phyloP scores from a whole-genome alignment of 1,140 invertebrate species.

The Rhynchophorus ferrugineus region DNA sequence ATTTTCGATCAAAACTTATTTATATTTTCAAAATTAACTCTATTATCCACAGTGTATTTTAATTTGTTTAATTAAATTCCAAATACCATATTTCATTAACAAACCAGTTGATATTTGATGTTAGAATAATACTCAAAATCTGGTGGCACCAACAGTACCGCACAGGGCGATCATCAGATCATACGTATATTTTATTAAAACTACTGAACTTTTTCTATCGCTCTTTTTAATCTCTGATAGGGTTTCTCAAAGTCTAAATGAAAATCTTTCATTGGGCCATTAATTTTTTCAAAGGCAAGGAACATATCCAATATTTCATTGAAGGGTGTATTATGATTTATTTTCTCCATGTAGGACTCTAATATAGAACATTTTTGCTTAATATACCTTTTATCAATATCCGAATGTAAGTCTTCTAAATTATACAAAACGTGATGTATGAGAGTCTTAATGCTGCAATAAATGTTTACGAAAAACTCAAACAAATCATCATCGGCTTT shows the following conservation, averaged over 20 bases:
- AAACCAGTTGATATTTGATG: too few species aligned
- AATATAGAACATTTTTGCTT: neutral
- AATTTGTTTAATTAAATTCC: too few species aligned
- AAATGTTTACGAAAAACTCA: neutral
- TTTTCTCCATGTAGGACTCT: neutral
- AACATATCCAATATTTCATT: too few species aligned
- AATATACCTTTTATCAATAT: neutral
- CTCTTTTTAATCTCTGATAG: neutral
- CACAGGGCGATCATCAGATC: too few species aligned
- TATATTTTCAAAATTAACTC: too few species aligned
- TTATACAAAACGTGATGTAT: neutral
- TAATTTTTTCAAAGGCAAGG: too few species aligned
- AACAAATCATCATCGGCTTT: slow-evolving; percentile 3
- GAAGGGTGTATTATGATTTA: neutral
- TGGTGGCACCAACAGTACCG: too few species aligned
- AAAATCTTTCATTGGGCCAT: neutral
- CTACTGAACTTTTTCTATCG: neutral
- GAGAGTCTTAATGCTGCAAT: neutral
- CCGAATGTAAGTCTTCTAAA: neutral
- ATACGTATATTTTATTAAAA: neutral
- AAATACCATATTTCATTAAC: too few species aligned
- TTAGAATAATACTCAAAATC: too few species aligned
- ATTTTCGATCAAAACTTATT: too few species aligned
- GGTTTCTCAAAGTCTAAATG: neutral
- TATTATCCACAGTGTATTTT: too few species aligned